phyloP scores from a whole-genome alignment of 2,113 vertebrate species.

The Pholis gunnellus region DNA sequence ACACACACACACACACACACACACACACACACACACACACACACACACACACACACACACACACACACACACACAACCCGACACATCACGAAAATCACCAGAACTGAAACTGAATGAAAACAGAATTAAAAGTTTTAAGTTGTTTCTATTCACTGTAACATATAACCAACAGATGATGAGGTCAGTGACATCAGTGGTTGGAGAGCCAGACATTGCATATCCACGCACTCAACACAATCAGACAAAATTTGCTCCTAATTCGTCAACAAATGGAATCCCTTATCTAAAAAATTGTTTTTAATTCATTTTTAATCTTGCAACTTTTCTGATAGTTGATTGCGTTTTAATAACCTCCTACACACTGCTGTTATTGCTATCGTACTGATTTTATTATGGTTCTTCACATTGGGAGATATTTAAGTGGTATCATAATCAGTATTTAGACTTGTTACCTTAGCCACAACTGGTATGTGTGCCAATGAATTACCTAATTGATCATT shows the following conservation, averaged over 20 bases:
- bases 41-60: too few relatives aligned
- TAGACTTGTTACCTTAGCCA: not conserved
- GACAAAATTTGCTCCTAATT: not conserved
- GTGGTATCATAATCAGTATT: not conserved
- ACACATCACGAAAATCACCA: not conserved
- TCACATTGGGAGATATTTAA: not conserved
- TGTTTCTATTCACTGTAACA: not conserved
- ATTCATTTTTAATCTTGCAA: not conserved
- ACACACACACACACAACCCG: too few relatives aligned
- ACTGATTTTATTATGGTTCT: not conserved
- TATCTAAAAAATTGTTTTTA: not conserved
- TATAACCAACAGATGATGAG: conserved; percentile 7
- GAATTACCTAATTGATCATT: not conserved
- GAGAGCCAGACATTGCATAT: not conserved
- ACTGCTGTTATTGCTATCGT: not conserved
- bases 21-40: too few relatives aligned
- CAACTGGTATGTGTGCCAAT: not conserved
- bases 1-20: not conserved
- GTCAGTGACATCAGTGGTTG: not conserved
- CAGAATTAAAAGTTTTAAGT: not conserved
- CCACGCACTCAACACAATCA: not conserved
- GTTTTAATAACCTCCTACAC: conserved; percentile 7
- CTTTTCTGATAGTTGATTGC: not conserved
- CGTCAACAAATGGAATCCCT: not conserved
- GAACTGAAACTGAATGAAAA: not conserved